These are phyloP conservation scores for Psilanteris sp. DNA, from an alignment of 1,140 invertebrate species.

Conservation along the genomic window DNA sequence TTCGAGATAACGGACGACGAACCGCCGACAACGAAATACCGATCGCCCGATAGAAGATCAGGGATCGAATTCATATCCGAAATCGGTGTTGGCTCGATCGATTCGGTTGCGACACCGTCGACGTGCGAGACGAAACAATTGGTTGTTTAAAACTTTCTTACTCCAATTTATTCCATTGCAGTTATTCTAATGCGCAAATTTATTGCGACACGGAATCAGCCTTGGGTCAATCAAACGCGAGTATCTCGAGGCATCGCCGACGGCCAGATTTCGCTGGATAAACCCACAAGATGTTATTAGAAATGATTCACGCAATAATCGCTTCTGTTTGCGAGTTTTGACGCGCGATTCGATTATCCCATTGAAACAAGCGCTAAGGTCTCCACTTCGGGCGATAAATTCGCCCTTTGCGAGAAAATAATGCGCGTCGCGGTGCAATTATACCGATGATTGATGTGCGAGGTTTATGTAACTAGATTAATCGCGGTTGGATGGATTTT, in stretches of 20 bases:
- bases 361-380: conserved; percentile 38
- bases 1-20: too few species aligned
- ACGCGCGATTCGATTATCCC: conserved; percentile 36
- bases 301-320: conserved; percentile 63
- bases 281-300: conserved; percentile 66
- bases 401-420: conserved; percentile 29
- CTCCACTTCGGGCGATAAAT: conserved; percentile 34
- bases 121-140: too few species aligned
- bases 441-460: conserved; percentile 26
- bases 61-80: too few species aligned
- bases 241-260: conserved; percentile 21
- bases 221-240: conserved; percentile 49
- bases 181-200: conserved; percentile 62
- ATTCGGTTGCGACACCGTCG: too few species aligned
- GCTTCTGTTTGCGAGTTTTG: conserved; percentile 30
- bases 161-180: conserved; percentile 1
- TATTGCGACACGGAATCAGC: conserved; percentile 60
- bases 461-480: conserved; percentile 36
- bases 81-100: too few species aligned
- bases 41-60: too few species aligned
- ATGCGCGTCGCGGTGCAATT: conserved; percentile 14
- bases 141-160: conserved; percentile 4
- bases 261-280: conserved; percentile 40
- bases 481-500: too few species aligned
- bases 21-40: too few species aligned